These are phyloP conservation scores for Rhagophthalmus giganteus DNA, from an alignment of 2,888 invertebrate species.

Conservation along the genomic window DNA sequence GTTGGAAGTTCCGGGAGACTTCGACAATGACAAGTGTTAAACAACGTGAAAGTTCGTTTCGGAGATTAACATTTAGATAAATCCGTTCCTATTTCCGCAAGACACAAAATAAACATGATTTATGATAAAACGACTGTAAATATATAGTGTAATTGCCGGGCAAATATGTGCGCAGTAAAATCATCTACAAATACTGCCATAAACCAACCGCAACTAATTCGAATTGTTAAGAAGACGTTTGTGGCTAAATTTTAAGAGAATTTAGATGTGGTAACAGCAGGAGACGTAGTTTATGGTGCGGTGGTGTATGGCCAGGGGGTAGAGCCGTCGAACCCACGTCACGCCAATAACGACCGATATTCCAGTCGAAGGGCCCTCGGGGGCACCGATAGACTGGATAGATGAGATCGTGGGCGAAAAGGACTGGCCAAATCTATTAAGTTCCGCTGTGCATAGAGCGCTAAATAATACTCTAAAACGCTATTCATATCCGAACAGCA, in stretches of 20 bases:
- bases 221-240: conserved; percentile 23
- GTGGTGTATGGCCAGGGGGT: conserved; percentile 36
- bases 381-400: conserved; percentile 38
- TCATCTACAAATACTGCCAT: conserved; percentile 26
- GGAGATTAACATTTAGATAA: conserved; percentile 8
- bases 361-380: conserved; percentile 37
- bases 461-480: conserved; percentile 5
- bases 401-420: conserved; percentile 38
- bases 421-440: conserved; percentile 30
- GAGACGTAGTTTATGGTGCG: conserved; percentile 37
- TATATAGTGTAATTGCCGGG: conserved; percentile 29
- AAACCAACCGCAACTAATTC: conserved; percentile 26
- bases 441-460: conserved; percentile 16
- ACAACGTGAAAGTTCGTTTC: conserved; percentile 12
- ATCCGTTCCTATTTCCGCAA: conserved; percentile 14
- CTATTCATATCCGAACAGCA: background rate
- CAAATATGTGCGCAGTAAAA: conserved; percentile 30
- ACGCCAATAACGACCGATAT: conserved; percentile 42
- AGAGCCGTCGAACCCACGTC: conserved; percentile 43
- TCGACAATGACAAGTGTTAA: too few relatives aligned
- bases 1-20: background rate
- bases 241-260: conserved; percentile 31
- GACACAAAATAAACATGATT: conserved; percentile 27
- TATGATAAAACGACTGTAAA: conserved; percentile 26
- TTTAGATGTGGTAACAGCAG: conserved; percentile 38